phyloP scores from a whole-genome alignment of 2,888 invertebrate genomes.

The Hypselothyrea guttata region DNA sequence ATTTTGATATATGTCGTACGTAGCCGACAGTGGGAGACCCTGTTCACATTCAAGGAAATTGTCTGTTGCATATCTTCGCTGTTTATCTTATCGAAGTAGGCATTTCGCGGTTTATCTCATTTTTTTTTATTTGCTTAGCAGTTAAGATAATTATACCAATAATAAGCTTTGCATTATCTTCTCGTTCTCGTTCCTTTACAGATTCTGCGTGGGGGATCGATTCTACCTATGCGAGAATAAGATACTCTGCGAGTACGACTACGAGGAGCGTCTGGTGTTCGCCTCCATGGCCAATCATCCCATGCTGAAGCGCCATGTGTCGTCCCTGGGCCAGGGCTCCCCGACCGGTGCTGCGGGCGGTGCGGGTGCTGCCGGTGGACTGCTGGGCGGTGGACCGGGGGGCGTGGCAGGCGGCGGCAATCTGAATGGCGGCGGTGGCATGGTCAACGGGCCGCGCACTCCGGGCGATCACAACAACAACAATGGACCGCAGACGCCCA shows the following conservation, averaged over 20 bases:
- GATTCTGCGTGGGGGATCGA: conserved; percentile 98
- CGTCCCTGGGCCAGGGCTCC: conserved; percentile 80
- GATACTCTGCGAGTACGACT: conserved; percentile 98
- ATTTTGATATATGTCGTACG: too few species aligned
- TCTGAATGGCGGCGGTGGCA: conserved; percentile 49
- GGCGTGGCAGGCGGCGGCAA: conserved; percentile 50
- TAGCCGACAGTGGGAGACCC: too few species aligned
- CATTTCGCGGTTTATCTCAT: too few species aligned
- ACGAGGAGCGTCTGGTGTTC: conserved; percentile 96
- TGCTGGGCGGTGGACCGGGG: conserved; percentile 65
- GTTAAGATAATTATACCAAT: too few species aligned
- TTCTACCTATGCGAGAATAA: conserved; percentile 99
- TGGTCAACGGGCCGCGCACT: conserved; percentile 79
- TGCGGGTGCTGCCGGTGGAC: conserved; percentile 52
- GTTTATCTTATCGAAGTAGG: too few species aligned
- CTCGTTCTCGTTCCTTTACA: conserved; percentile 81
- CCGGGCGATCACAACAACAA: conserved; percentile 81
- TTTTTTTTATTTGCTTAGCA: too few species aligned
- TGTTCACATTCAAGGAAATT: too few species aligned
- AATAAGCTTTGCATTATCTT: background rate
- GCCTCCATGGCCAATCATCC: conserved; percentile 97
- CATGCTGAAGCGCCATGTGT: conserved; percentile 82
- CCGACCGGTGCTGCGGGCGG: conserved; percentile 76
- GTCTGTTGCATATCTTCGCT: too few species aligned
- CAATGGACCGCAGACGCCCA: conserved; percentile 80